These are phyloP conservation scores for Peromyscus polionotus DNA, from an alignment of 2,113 vertebrate genomes.

Conservation along the genomic window DNA sequence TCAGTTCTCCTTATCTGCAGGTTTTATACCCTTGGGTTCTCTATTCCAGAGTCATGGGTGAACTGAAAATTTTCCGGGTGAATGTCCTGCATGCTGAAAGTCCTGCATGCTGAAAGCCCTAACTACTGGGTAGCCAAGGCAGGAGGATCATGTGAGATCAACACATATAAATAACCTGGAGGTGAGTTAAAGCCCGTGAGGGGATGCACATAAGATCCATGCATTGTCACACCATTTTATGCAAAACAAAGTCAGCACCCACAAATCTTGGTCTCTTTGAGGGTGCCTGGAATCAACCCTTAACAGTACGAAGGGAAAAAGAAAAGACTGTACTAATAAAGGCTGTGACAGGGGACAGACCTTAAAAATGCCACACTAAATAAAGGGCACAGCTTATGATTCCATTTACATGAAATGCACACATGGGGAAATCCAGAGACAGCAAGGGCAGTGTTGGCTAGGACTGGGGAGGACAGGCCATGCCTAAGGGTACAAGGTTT, in stretches of 20 bases:
- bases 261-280: not conserved
- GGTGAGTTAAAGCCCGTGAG: not conserved
- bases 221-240: not conserved
- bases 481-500: not conserved
- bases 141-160: not conserved
- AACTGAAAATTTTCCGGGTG: not conserved
- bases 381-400: not conserved
- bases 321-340: not conserved
- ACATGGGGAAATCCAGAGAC: not conserved
- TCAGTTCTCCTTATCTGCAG: not conserved
- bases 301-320: not conserved
- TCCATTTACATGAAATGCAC: not conserved
- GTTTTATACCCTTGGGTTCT: not conserved
- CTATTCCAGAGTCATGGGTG: not conserved
- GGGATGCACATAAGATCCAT: not conserved
- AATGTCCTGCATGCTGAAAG: too few relatives aligned
- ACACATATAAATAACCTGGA: not conserved
- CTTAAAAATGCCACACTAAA: not conserved
- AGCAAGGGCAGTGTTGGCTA: not conserved
- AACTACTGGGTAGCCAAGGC: not conserved
- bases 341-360: accelerated
- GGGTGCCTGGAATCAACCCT: not conserved
- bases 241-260: not conserved
- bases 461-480: too few relatives aligned
- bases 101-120: too few relatives aligned